Evolutionary conservation across 2,113 vertebrate species (phyloP), one percentile per base, ranked within the genome.

Genomic region (Cnemophilus loriae): DNA sequence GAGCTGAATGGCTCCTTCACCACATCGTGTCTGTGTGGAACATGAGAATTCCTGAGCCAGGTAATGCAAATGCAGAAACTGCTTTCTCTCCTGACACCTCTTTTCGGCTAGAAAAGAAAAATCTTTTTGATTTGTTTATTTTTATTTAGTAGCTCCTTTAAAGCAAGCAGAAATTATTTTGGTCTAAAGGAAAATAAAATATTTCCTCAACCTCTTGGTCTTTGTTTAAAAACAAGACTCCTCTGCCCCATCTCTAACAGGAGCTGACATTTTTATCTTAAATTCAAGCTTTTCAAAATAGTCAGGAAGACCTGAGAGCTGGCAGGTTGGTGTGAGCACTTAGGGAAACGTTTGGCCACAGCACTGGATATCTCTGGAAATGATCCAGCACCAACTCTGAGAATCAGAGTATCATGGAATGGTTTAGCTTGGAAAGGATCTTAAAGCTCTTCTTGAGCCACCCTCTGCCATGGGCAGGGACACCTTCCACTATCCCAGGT

Each of bases 61-160:
- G 60, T n/a, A 24, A 56, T 14, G 15, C 30, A 82, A 56, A 61
- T 7, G 23, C 57, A 84, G 64, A 53, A 39, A 23, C 61, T 61
- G 15, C 68, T 61, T 92, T 47, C 41, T 44, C 41, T 46, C 30
- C 39, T 14, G 8, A 13, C 11, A 41, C 26, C 16, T 59, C 53
- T 86, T 53, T 63, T n/a, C 47, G 42, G 28, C 35, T 79, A 53
- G 42, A 69, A 69, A 50, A 64, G 74, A 67, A 35, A 73, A 87
- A 11, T 21, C 0, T 16, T 28, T 61, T 20, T 35, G 8, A 5
- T 30, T 59, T 35, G 4, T 13, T 28, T 30, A 4, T 10, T 15
- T 33, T 41, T 6, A 5, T 20, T 65, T 13, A 50, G 37, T 32
- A 14, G 47, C 9, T 79, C 15, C 23, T 70, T 86, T 79, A 79